Percentiles rank a stretch among this genome's conserved stretches.
Conservation (phyloP, 2,113 vertebrate species). For the Lepidothrix coronata region DNA sequence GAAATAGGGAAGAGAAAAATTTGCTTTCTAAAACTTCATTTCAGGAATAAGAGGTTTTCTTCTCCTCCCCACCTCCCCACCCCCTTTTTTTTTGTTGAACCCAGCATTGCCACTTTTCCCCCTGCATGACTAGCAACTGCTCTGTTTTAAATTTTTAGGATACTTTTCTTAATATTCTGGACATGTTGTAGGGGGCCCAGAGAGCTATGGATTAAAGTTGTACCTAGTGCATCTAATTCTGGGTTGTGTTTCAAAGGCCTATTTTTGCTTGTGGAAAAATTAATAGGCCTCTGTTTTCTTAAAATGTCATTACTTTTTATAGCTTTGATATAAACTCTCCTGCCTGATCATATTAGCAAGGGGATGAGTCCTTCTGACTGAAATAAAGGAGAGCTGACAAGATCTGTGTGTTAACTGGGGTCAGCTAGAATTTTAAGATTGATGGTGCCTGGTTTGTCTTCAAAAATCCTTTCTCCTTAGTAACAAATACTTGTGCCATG, state of each 20-base stretch:
- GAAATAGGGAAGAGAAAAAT: background rate
- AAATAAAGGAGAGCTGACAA: background rate
- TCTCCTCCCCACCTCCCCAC: background rate
- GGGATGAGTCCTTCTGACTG: background rate
- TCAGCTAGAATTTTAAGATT: background rate
- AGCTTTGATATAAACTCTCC: background rate
- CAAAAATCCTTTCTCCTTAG: background rate
- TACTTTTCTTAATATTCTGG: background rate
- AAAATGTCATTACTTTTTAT: conserved; percentile 31
- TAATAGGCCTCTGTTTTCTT: conserved; percentile 7
- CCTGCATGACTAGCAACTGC: background rate
- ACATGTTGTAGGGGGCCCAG: background rate
- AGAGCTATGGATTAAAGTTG: background rate
- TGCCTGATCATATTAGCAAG: background rate
- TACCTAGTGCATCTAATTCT: background rate
- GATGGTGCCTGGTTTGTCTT: background rate
- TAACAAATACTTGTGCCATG: background rate
- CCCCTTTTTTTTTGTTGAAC: background rate
- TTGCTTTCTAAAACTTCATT: background rate
- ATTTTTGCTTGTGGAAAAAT: background rate
- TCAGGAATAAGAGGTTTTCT: background rate
- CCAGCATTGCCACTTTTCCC: background rate
- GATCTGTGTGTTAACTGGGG: background rate
- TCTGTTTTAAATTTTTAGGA: background rate
- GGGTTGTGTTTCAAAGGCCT: background rate